Evolutionary conservation across 2,797 vertebrate genomes (phyloP).

Genomic region (Lepilemur ruficaudatus): DNA sequence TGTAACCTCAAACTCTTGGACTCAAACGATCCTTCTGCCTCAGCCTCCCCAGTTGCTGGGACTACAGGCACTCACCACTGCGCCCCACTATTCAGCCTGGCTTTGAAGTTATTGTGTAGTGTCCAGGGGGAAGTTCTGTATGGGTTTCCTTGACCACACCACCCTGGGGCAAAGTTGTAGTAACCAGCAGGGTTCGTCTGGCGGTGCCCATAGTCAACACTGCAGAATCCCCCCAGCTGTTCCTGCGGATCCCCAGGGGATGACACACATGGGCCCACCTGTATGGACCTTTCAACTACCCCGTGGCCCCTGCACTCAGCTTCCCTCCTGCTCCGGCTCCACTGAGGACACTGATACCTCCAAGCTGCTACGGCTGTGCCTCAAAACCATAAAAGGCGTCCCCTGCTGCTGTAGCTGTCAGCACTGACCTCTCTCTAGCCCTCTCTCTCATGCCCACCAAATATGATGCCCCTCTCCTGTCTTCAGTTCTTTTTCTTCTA

Average conservation of each 20-base stretch:
- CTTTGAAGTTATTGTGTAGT: neutral
- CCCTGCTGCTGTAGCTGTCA: neutral
- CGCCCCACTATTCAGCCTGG: neutral
- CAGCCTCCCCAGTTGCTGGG: neutral
- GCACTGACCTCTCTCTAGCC: neutral
- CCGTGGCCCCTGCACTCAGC: neutral
- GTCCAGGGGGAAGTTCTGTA: neutral
- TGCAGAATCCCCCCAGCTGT: neutral
- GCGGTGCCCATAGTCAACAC: neutral
- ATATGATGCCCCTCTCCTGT: neutral
- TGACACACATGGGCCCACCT: neutral
- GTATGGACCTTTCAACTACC: neutral
- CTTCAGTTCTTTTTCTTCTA: neutral
- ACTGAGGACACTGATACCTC: neutral
- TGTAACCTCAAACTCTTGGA: neutral
- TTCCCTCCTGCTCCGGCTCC: neutral
- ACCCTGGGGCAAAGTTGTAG: neutral
- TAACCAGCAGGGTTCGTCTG: neutral
- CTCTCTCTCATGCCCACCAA: neutral
- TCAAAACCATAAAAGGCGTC: neutral
- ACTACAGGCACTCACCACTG: neutral
- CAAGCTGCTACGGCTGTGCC: accelerated
- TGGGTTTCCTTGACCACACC: neutral
- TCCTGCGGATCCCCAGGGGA: neutral
- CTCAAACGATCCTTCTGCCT: neutral